phyloP scores from a whole-genome alignment of 2,797 vertebrate genomes.

The Pseudocheirus occidentalis region DNA sequence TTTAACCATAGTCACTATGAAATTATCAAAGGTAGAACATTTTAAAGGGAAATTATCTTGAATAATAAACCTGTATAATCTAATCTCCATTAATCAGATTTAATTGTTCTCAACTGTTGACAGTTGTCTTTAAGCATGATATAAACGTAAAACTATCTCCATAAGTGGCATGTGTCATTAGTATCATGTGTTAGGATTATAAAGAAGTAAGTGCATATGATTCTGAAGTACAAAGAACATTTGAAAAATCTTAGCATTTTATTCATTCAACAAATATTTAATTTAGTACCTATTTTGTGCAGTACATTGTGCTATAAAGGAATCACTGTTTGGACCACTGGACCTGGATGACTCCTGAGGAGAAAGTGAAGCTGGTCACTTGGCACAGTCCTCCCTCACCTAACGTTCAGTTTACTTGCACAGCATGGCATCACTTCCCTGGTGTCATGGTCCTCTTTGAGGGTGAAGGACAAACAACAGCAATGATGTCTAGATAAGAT shows the following conservation, averaged over 20 bases:
- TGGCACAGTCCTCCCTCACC: no score
- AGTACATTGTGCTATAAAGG: neutral
- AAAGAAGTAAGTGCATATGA: neutral
- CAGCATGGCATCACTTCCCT: no score
- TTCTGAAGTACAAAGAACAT: neutral
- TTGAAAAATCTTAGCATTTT: neutral
- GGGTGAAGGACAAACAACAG: no score
- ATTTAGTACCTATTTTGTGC: neutral
- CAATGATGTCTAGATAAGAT: neutral
- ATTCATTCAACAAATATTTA: neutral
- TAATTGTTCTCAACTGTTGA: neutral
- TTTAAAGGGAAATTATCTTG: neutral
- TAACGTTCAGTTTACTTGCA: no score
- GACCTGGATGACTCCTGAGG: no score
- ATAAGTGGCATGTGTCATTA: neutral
- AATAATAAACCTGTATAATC: neutral
- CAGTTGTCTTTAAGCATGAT: neutral
- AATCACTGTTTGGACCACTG: neutral
- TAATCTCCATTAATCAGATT: neutral
- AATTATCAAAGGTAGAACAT: neutral
- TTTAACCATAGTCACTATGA: constrained; percentile 17
- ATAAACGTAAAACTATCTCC: neutral
- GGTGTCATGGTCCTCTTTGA: no score
- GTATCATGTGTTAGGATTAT: neutral
- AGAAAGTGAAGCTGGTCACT: no score